phyloP scores from a whole-genome alignment of 2,797 vertebrate species.

The Etheostoma perlongum region DNA sequence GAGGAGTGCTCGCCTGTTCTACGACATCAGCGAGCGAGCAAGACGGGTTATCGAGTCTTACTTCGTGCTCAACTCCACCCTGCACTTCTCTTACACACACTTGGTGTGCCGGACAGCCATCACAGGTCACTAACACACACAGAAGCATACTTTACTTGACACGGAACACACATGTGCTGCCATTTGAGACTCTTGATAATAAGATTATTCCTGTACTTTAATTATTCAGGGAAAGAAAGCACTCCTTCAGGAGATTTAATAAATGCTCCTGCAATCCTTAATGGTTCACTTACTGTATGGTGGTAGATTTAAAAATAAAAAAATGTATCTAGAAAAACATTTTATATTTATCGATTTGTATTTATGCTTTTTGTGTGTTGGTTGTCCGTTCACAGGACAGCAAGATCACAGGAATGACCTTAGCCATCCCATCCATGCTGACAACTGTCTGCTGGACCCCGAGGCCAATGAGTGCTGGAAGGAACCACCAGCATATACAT shows the following conservation, averaged over 20 bases:
- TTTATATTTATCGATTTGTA: background rate
- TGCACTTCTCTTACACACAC: conserved; percentile 99
- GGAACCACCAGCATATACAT: conserved; percentile 95
- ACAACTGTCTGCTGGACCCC: conserved; percentile 96
- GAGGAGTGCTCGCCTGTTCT: conserved; percentile 93
- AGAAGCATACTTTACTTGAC: background rate
- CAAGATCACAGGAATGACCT: conserved; percentile 95
- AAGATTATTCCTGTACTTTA: background rate
- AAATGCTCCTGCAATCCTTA: background rate
- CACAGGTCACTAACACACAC: conserved; percentile 83
- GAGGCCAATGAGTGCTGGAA: conserved; percentile 98
- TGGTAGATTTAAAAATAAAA: background rate
- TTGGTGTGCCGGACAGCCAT: conserved; percentile 97
- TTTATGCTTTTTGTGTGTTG: background rate
- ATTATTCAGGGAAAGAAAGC: background rate
- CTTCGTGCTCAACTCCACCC: conserved; percentile 94
- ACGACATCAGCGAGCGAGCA: conserved; percentile 94
- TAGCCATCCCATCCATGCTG: conserved; percentile 97
- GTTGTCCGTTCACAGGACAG: conserved; percentile 85
- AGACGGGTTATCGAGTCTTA: conserved; percentile 93
- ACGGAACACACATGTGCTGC: background rate
- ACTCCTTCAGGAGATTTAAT: background rate
- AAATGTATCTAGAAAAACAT: no score
- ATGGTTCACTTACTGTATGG: background rate
- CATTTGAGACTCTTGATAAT: background rate